Evolutionary conservation across 2,888 invertebrate species (phyloP).

Genomic region (Drosophila austrosaltans): DNA sequence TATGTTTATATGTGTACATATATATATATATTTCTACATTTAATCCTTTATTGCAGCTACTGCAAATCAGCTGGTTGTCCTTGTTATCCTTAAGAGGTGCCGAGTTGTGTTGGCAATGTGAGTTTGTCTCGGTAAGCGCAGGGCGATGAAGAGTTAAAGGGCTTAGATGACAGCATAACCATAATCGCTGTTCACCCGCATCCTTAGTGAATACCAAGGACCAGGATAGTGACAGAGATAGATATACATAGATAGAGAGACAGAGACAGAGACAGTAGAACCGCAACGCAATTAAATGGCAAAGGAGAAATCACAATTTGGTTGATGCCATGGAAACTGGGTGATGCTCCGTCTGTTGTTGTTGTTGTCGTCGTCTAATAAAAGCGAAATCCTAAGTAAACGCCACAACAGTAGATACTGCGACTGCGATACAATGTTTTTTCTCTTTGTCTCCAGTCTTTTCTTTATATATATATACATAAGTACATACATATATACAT

Average conservation of each 20-base stretch:
- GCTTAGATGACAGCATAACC: constrained; percentile 17
- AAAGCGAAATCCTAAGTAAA: constrained; percentile 72
- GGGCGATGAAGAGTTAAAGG: background rate
- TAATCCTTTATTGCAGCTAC: constrained; percentile 19
- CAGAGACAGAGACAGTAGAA: background rate
- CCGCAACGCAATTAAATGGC: constrained; percentile 63
- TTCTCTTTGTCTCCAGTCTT: constrained; percentile 24
- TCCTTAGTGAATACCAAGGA: constrained; percentile 1
- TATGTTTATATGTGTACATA: constrained; percentile 7
- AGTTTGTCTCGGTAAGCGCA: background rate
- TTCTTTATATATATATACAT: background rate
- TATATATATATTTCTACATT: constrained; percentile 7
- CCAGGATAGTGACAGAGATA: background rate
- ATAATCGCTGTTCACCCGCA: constrained; percentile 17
- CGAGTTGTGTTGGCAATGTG: background rate
- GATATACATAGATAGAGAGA: background rate
- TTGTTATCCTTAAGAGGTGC: constrained; percentile 13
- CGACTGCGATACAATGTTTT: constrained; percentile 50
- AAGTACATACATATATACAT: constrained; percentile 12
- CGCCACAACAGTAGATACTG: constrained; percentile 51
- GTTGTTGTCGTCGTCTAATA: constrained; percentile 48
- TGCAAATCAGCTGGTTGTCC: constrained; percentile 22
- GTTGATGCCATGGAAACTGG: constrained; percentile 73
- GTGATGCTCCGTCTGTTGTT: constrained; percentile 56
- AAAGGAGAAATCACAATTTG: constrained; percentile 33